phyloP scores from a whole-genome alignment of 2,113 vertebrate species.

The Recurvirostra avosetta region DNA sequence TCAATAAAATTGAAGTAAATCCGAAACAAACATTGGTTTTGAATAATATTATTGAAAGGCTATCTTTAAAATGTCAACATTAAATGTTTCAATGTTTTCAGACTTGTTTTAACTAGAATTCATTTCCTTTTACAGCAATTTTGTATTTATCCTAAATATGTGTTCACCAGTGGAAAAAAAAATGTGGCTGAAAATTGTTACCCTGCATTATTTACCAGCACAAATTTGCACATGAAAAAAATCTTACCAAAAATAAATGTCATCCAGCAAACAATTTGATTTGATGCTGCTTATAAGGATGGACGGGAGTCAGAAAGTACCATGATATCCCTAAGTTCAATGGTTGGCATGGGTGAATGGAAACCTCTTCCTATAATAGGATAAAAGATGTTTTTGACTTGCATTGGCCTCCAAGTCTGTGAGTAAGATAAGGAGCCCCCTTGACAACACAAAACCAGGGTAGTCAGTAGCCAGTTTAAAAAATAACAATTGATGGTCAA shows the following conservation, averaged over 20 bases:
- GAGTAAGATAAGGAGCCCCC: background rate
- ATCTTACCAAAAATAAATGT: constrained; percentile 1
- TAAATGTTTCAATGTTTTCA: background rate
- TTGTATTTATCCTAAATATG: constrained; percentile 22
- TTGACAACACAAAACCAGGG: background rate
- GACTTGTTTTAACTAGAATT: background rate
- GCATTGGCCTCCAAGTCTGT: background rate
- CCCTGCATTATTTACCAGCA: background rate
- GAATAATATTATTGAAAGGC: background rate
- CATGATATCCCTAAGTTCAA: background rate
- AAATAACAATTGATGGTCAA: background rate
- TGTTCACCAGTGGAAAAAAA: background rate
- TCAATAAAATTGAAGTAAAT: constrained; percentile 1
- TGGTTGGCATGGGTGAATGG: background rate
- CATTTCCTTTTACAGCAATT: background rate
- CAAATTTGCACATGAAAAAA: constrained; percentile 23
- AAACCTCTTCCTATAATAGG: background rate
- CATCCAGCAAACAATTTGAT: background rate
- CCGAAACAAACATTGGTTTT: constrained; percentile 9
- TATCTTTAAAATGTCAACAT: constrained; percentile 22
- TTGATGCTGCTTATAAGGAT: background rate
- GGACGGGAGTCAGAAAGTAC: background rate
- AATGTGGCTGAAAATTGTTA: constrained; percentile 14
- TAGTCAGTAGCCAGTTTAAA: background rate
- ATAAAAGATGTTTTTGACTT: background rate